These are phyloP conservation scores for Carettochelys insculpta DNA, from an alignment of 2,113 vertebrate genomes.

Conservation along the genomic window DNA sequence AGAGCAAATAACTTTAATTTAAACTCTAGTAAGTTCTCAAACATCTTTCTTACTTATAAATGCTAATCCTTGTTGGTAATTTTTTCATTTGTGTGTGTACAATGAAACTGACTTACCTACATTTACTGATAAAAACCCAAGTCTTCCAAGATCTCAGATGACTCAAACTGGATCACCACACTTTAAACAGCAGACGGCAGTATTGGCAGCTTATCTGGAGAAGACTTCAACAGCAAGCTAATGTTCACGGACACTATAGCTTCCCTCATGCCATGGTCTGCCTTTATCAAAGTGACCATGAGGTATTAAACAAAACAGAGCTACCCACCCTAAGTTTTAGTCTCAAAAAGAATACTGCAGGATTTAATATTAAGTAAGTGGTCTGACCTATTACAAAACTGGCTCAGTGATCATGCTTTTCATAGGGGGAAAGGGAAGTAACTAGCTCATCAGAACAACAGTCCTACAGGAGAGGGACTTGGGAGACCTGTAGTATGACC, in stretches of 20 bases:
- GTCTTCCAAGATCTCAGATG: neutral
- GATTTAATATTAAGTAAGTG: neutral
- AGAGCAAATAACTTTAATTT: neutral
- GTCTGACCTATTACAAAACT: neutral
- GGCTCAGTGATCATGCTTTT: neutral
- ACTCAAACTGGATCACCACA: neutral
- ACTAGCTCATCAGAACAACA: neutral
- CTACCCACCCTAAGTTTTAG: neutral
- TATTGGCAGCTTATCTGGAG: neutral
- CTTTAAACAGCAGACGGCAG: slow-evolving; percentile 7
- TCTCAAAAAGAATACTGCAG: neutral
- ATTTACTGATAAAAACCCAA: neutral
- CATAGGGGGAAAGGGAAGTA: neutral
- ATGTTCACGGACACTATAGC: neutral
- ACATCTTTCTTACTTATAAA: neutral
- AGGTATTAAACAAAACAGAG: neutral
- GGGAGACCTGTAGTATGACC: neutral
- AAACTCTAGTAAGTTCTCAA: neutral
- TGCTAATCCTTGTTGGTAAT: neutral
- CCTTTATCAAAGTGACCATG: neutral
- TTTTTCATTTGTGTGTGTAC: neutral
- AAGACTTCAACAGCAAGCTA: neutral
- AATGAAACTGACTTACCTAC: neutral
- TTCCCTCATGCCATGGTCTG: neutral
- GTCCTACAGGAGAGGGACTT: fast-evolving